phyloP scores from a whole-genome alignment of 2,888 invertebrate genomes.

The Ptycholaimellus sp. region DNA sequence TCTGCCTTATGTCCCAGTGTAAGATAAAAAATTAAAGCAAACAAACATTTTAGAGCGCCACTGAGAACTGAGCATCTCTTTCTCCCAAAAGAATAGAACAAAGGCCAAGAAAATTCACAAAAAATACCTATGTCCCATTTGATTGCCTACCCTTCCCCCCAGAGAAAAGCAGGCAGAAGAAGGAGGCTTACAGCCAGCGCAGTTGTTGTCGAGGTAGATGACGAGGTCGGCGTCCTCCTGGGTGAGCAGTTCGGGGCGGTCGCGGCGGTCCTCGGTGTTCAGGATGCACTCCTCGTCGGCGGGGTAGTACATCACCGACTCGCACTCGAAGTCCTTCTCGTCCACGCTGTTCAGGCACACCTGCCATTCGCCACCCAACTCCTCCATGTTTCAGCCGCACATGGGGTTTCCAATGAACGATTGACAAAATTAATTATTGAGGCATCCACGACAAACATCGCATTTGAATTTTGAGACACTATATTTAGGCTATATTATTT shows the following conservation, averaged over 20 bases:
- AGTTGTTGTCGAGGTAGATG: constrained; percentile 25
- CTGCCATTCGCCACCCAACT: neutral
- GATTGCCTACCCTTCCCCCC: neutral
- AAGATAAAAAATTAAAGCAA: too few relatives aligned
- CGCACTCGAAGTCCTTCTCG: constrained; percentile 24
- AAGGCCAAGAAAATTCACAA: too few relatives aligned
- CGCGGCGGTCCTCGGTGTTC: constrained; percentile 23
- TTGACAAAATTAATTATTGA: neutral
- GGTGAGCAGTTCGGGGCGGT: constrained; percentile 22
- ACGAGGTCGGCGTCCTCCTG: constrained; percentile 23
- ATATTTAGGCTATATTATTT: too few relatives aligned
- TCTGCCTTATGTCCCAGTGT: too few relatives aligned
- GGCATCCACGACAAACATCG: too few relatives aligned
- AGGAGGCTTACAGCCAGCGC: constrained; percentile 20
- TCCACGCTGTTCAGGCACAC: constrained; percentile 22
- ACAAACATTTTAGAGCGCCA: too few relatives aligned
- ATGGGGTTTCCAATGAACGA: neutral
- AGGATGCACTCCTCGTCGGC: constrained; percentile 23
- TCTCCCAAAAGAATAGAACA: too few relatives aligned
- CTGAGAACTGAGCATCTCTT: too few relatives aligned
- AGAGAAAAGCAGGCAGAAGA: neutral
- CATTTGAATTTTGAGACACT: too few relatives aligned
- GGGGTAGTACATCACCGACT: constrained; percentile 25
- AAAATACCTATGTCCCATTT: too few relatives aligned
- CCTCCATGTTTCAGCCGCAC: neutral